A percentile compares a stretch with the other conserved stretches of the same genome.
These are phyloP conservation scores for Chanos chanos DNA, from an alignment of 2,797 vertebrate genomes.

Conservation along the genomic window DNA sequence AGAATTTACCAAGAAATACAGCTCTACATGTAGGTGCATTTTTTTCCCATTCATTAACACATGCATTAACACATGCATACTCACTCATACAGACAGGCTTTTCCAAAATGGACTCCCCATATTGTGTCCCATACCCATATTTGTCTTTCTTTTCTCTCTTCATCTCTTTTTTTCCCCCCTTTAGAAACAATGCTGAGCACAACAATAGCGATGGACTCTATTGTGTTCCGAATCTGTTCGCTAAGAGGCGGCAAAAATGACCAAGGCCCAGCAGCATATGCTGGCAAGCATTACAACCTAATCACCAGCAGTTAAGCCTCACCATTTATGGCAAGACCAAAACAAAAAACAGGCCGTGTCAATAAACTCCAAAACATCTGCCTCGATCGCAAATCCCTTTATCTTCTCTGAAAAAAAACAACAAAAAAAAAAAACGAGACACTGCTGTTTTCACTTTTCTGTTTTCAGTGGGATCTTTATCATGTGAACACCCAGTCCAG, in stretches of 20 bases:
- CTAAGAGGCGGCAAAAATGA: neutral
- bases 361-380: neutral
- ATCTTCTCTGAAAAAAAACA: neutral
- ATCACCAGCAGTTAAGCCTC: neutral
- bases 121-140: too few species aligned
- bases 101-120: too few species aligned
- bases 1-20: too few species aligned
- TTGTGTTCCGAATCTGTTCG: neutral
- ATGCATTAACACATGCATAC: neutral
- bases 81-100: too few species aligned
- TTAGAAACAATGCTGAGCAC: too few species aligned
- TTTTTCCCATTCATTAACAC: too few species aligned
- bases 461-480: too few species aligned
- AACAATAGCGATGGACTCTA: neutral
- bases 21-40: too few species aligned
- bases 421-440: too few species aligned
- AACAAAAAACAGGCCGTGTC: neutral
- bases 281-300: neutral
- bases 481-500: too few species aligned
- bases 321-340: too few species aligned
- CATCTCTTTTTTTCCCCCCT: neutral
- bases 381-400: neutral
- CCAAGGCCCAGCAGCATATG: neutral
- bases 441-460: neutral
- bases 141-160: too few species aligned